These are phyloP conservation scores for Nemurella pictetii DNA, from an alignment of 2,888 invertebrate species.

Conservation along the genomic window DNA sequence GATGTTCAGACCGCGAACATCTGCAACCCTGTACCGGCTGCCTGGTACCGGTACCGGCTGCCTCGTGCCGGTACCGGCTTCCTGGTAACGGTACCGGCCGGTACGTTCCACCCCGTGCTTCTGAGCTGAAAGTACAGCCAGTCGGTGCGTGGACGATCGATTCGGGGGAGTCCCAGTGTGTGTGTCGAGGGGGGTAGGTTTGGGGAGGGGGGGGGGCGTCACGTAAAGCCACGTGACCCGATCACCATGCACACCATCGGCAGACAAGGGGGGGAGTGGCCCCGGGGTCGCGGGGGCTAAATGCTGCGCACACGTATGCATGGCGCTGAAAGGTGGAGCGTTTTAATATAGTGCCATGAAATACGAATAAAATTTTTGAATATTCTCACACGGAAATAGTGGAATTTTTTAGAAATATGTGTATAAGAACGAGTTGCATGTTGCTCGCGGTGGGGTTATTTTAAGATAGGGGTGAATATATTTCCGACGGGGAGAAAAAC, in stretches of 20 bases:
- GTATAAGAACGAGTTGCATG: neutral
- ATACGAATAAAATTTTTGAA: neutral
- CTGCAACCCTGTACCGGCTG: no score
- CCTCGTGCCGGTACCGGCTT: no score
- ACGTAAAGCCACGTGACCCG: neutral
- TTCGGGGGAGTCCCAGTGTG: no score
- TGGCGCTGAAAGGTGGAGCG: neutral
- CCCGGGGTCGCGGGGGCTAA: neutral
- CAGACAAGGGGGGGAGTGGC: neutral
- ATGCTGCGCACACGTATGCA: neutral
- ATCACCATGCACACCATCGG: neutral
- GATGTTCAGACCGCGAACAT: no score
- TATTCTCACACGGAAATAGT: neutral
- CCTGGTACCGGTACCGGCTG: no score
- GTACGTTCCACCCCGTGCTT: no score
- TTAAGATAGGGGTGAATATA: neutral
- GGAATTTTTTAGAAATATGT: neutral
- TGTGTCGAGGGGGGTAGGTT: no score
- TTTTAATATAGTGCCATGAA: neutral
- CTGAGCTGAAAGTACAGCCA: no score
- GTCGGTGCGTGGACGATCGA: neutral
- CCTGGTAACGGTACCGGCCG: no score
- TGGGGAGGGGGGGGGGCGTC: neutral
- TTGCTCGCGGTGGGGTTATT: neutral
- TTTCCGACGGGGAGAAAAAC: no score